These are phyloP conservation scores for Clivina fossor DNA, from an alignment of 2,888 invertebrate species.

Conservation along the genomic window DNA sequence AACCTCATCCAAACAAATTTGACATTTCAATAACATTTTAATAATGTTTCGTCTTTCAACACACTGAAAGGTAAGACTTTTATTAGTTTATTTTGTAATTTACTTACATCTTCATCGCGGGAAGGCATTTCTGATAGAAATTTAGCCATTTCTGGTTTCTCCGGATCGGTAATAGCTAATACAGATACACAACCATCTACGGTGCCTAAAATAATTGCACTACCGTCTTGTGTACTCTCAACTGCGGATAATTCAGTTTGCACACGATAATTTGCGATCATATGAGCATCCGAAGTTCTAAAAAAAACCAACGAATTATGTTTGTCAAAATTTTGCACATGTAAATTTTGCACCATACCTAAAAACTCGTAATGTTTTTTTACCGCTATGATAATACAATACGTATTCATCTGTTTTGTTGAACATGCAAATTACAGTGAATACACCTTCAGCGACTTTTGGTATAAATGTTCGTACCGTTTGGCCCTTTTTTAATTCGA, in stretches of 20 bases:
- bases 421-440: slow-evolving; percentile 92
- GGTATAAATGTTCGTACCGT: slow-evolving; percentile 89
- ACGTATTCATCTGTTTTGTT: slow-evolving; percentile 94
- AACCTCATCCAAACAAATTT: slow-evolving; percentile 8
- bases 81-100: not conserved
- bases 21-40: not conserved
- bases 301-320: slow-evolving; percentile 32
- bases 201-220: slow-evolving; percentile 82
- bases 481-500: slow-evolving; percentile 87
- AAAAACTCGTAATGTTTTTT: slow-evolving; percentile 91
- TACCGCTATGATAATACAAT: slow-evolving; percentile 94
- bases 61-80: not conserved
- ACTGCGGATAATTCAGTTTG: slow-evolving; percentile 88
- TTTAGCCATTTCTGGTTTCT: slow-evolving; percentile 64
- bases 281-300: slow-evolving; percentile 83
- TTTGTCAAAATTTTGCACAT: no score
- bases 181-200: slow-evolving; percentile 93
- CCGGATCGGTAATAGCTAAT: slow-evolving; percentile 73
- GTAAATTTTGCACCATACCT: slow-evolving; percentile 58
- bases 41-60: not conserved
- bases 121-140: slow-evolving; percentile 70
- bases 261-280: slow-evolving; percentile 90
- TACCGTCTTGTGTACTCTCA: slow-evolving; percentile 82
- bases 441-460: slow-evolving; percentile 94
- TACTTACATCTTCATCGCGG: slow-evolving; percentile 64